These are phyloP conservation scores for Notothenia rossii DNA, from an alignment of 2,113 vertebrate genomes.

Conservation along the genomic window DNA sequence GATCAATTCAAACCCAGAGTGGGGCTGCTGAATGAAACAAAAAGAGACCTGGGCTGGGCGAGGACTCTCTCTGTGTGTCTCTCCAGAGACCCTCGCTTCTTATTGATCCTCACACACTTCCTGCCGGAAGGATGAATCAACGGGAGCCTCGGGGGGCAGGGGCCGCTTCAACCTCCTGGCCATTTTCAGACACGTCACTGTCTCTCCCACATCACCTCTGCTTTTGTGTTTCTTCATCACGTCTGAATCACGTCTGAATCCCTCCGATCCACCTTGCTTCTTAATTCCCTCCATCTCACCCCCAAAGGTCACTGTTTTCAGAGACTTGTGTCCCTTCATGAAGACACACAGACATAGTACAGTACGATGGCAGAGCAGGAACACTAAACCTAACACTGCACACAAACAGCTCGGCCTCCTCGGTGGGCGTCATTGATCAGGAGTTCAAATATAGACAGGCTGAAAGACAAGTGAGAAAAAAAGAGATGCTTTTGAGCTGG, in stretches of 20 bases:
- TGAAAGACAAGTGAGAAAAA: constrained; percentile 11
- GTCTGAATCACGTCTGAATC: not conserved
- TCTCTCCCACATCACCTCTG: constrained; percentile 32
- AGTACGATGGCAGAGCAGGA: constrained; percentile 7
- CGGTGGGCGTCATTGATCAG: constrained; percentile 55
- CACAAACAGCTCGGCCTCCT: constrained; percentile 34
- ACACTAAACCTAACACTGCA: not conserved
- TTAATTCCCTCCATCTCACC: not conserved
- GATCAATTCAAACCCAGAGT: constrained; percentile 13
- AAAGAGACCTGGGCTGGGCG: constrained; percentile 46
- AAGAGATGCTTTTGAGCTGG: constrained; percentile 57
- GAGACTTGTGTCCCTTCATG: constrained; percentile 4
- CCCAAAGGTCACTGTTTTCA: constrained; percentile 10
- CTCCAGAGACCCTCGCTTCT: constrained; percentile 60
- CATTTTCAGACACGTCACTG: constrained; percentile 25
- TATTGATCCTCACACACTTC: constrained; percentile 80
- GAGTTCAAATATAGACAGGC: constrained; percentile 44
- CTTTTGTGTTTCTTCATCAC: not conserved
- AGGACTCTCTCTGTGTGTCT: constrained; percentile 15
- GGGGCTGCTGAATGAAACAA: constrained; percentile 44
- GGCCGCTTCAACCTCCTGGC: constrained; percentile 50
- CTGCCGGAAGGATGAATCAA: constrained; percentile 79
- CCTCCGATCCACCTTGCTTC: not conserved
- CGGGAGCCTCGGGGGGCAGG: constrained; percentile 32
- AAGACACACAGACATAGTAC: not conserved